Evolutionary conservation across 2,113 vertebrate genomes (phyloP).

Genomic region (Butastur rufipennis): DNA sequence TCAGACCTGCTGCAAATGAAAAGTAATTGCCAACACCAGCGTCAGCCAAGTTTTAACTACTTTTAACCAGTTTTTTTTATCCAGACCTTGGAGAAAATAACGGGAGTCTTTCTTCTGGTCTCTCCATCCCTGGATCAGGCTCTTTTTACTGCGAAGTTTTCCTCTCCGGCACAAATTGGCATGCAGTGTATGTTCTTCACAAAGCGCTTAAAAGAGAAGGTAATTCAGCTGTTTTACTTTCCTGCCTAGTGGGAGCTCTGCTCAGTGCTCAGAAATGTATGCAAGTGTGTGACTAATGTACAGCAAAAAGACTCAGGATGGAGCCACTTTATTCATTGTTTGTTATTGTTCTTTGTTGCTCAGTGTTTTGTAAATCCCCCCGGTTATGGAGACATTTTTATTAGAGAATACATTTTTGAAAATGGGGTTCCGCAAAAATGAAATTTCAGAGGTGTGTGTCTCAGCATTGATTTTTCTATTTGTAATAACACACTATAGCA

Average conservation of each 20-base stretch:
- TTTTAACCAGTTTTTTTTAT: not conserved
- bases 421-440: slow-evolving; percentile 78
- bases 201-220: slow-evolving; percentile 41
- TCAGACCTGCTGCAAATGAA: not conserved
- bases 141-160: slow-evolving; percentile 8
- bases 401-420: slow-evolving; percentile 76
- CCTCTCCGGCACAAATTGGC: not conserved
- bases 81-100: not conserved
- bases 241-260: slow-evolving; percentile 25
- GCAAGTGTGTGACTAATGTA: slow-evolving; percentile 53
- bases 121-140: not conserved
- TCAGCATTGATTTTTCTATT: slow-evolving; percentile 89
- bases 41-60: not conserved
- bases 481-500: slow-evolving; percentile 79
- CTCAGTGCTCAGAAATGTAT: slow-evolving; percentile 42
- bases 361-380: slow-evolving; percentile 75
- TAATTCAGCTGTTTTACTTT: slow-evolving; percentile 55
- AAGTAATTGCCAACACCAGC: not conserved
- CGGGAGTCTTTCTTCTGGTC: not conserved
- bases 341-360: slow-evolving; percentile 68
- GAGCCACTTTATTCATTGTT: slow-evolving; percentile 71
- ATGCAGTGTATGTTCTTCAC: not conserved
- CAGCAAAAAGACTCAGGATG: slow-evolving; percentile 53
- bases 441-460: slow-evolving; percentile 85
- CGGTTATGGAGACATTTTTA: slow-evolving; percentile 76